These are phyloP conservation scores for Bicyclus anynana DNA, from an alignment of 1,140 invertebrate genomes.

Conservation along the genomic window DNA sequence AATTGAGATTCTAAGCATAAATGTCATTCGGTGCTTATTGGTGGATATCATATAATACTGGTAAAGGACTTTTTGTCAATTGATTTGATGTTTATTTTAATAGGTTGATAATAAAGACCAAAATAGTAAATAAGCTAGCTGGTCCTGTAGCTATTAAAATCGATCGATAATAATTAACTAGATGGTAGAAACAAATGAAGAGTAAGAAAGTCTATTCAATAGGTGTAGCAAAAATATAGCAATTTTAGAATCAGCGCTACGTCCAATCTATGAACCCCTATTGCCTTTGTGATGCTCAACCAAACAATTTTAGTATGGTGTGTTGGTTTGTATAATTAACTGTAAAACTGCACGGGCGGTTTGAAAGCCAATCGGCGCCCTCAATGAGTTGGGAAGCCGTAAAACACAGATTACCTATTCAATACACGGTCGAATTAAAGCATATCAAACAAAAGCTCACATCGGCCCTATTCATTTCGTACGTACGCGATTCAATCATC, in stretches of 20 bases:
- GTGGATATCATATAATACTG: too few species aligned
- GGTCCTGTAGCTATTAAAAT: too few species aligned
- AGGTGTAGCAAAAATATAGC: neutral
- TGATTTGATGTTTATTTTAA: too few species aligned
- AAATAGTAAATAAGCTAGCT: too few species aligned
- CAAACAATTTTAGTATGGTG: neutral
- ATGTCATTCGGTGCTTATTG: too few species aligned
- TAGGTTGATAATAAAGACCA: too few species aligned
- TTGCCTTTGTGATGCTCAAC: neutral
- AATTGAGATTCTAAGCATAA: too few species aligned
- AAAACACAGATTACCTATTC: slow-evolving; percentile 39
- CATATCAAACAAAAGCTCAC: slow-evolving; percentile 38
- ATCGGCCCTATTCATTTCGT: slow-evolving; percentile 43
- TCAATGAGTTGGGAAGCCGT: slow-evolving; percentile 30
- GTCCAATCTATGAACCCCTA: neutral
- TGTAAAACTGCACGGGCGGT: slow-evolving; percentile 38
- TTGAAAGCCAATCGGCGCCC: slow-evolving; percentile 43
- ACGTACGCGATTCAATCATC: slow-evolving; percentile 53
- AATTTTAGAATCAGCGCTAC: neutral
- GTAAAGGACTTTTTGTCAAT: too few species aligned
- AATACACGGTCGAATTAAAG: slow-evolving; percentile 30
- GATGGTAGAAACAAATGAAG: too few species aligned
- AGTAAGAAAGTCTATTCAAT: too few species aligned
- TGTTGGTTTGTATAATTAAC: slow-evolving; percentile 17
- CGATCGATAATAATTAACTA: too few species aligned